These are phyloP conservation scores for Drosophila virilis DNA, from an alignment of 1,140 invertebrate species.

Conservation along the genomic window DNA sequence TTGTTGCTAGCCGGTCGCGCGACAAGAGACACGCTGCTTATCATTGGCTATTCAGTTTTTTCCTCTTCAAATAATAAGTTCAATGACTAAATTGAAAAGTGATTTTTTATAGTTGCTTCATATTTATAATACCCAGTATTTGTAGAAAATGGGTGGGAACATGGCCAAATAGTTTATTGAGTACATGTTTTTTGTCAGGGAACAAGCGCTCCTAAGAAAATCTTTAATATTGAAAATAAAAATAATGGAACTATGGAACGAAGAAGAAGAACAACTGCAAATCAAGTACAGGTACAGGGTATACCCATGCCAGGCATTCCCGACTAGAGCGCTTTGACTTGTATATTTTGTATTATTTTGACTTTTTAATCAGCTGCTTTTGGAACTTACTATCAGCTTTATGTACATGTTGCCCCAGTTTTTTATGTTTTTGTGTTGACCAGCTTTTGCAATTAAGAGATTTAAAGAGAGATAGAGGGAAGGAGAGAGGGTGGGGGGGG, in stretches of 20 bases:
- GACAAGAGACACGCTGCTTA: slow-evolving; percentile 4
- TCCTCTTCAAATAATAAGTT: slow-evolving; percentile 58
- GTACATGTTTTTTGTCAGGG: too few species aligned
- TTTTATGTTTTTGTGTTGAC: slow-evolving; percentile 29
- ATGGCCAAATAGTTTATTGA: too few species aligned
- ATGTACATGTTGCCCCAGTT: slow-evolving; percentile 68
- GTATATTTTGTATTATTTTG: slow-evolving; percentile 24
- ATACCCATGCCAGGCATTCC: not conserved
- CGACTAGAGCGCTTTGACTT: slow-evolving; percentile 8
- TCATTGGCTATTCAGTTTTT: slow-evolving; percentile 1
- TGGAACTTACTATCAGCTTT: slow-evolving; percentile 57
- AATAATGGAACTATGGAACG: too few species aligned
- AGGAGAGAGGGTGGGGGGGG: too few species aligned
- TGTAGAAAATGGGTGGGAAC: too few species aligned
- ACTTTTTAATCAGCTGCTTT: slow-evolving; percentile 60
- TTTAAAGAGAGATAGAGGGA: slow-evolving; percentile 2
- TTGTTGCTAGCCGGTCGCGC: slow-evolving; percentile 36
- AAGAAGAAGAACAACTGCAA: not conserved
- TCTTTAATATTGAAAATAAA: too few species aligned
- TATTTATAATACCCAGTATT: too few species aligned
- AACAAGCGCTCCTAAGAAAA: too few species aligned
- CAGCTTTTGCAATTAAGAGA: slow-evolving; percentile 33
- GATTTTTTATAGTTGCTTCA: slow-evolving; percentile 41
- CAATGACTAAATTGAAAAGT: slow-evolving; percentile 75
- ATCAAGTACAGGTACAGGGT: not conserved